Percentiles rank a stretch among this genome's conserved stretches.
Conservation (phyloP, 2,888 invertebrate species). For the Athalia cordata region DNA sequence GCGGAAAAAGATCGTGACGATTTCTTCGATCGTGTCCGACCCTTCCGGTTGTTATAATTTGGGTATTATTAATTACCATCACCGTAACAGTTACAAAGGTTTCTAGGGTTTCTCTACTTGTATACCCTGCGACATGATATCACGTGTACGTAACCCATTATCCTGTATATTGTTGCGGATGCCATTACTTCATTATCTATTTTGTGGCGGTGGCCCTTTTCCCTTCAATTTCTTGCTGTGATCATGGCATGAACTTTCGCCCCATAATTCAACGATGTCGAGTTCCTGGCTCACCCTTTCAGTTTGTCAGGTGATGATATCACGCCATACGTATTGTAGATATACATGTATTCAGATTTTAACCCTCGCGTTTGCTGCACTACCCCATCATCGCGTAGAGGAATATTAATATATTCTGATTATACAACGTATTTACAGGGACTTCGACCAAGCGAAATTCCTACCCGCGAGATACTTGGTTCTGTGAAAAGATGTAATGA, state of each 20-base stretch:
- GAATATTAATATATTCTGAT: no score
- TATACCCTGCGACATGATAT: background rate
- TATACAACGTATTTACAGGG: no score
- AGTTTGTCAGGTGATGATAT: constrained; percentile 33
- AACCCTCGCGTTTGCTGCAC: background rate
- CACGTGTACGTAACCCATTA: constrained; percentile 24
- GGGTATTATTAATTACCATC: constrained; percentile 1
- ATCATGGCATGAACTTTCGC: background rate
- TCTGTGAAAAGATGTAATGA: no score
- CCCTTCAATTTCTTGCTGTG: no score
- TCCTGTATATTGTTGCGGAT: constrained; percentile 1
- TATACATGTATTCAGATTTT: background rate
- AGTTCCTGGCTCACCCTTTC: constrained; percentile 18
- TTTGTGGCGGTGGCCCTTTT: no score
- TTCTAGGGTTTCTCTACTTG: background rate
- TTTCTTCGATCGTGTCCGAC: background rate
- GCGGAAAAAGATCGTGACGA: no score
- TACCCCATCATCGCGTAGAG: background rate
- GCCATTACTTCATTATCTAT: constrained; percentile 30
- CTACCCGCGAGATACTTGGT: no score
- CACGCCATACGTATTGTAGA: constrained; percentile 15
- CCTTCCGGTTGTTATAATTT: no score
- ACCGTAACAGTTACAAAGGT: background rate
- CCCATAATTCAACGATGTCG: constrained; percentile 18
- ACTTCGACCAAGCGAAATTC: no score